Percentiles rank a stretch among this genome's conserved stretches.
Evolutionary conservation across 2,888 invertebrate genomes (phyloP).

Genomic region (Alloplasta piceator): DNA sequence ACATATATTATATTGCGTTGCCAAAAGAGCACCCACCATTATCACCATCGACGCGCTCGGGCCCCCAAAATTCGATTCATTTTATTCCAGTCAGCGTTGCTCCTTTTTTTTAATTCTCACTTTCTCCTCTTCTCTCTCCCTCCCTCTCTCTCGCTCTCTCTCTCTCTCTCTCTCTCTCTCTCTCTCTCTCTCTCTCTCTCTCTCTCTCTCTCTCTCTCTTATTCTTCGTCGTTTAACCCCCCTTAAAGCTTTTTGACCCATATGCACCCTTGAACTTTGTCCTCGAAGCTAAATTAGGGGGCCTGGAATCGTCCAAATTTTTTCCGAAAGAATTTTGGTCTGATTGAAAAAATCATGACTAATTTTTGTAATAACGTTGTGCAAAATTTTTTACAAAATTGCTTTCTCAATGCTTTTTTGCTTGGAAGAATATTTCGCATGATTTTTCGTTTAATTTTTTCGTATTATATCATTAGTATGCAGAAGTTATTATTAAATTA

Average conservation of each 20-base stretch:
- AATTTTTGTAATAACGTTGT: too few species aligned
- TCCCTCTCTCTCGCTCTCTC: too few species aligned
- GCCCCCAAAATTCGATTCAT: slow-evolving; percentile 70
- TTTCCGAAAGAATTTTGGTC: too few species aligned
- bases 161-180: not conserved
- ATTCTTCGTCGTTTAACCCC: not conserved
- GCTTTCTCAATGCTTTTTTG: too few species aligned
- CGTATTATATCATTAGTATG: too few species aligned
- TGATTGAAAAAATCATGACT: too few species aligned
- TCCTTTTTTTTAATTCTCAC: slow-evolving; percentile 4
- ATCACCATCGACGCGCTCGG: slow-evolving; percentile 68
- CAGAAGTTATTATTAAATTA: too few species aligned
- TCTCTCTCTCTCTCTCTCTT: slow-evolving; percentile 9
- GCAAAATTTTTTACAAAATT: too few species aligned
- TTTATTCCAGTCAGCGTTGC: slow-evolving; percentile 66
- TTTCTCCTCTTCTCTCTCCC: slow-evolving; percentile 7
- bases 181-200: slow-evolving; percentile 20
- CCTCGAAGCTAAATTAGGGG: not conserved
- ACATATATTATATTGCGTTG: slow-evolving; percentile 36
- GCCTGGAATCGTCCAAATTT: not conserved
- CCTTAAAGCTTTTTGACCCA: too few species aligned
- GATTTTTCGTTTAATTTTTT: too few species aligned
- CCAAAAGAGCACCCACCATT: slow-evolving; percentile 59
- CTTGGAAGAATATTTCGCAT: too few species aligned
- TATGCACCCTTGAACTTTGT: not conserved